These are phyloP conservation scores for Gasterosteus aculeatus DNA, from an alignment of 2,113 vertebrate genomes.

Conservation along the genomic window DNA sequence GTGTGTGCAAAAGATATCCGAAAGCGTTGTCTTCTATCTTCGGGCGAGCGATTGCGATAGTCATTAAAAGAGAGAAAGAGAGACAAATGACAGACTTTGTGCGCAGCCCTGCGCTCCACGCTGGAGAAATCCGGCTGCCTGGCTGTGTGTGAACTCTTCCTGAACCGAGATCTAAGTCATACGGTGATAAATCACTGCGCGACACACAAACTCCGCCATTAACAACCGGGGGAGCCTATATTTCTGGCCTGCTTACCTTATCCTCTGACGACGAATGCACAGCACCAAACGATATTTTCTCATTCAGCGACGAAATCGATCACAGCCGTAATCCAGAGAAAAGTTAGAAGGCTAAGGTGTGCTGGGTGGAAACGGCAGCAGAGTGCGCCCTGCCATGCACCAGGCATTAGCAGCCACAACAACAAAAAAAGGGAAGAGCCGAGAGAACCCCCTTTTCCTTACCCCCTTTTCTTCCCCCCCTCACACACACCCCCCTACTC, in stretches of 20 bases:
- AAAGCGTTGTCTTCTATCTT: conserved; percentile 46
- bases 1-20: conserved; percentile 43
- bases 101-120: conserved; percentile 86
- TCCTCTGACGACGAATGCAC: conserved; percentile 92
- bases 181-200: conserved; percentile 99
- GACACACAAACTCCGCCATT: conserved; percentile 95
- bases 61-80: conserved; percentile 59
- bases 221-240: conserved; percentile 89
- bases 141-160: conserved; percentile 98
- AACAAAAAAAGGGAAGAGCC: conserved; percentile 70
- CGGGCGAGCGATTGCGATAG: conserved; percentile 55
- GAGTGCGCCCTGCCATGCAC: conserved; percentile 78
- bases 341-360: conserved; percentile 73
- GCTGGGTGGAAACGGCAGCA: conserved; percentile 51
- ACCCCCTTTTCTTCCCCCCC: conserved; percentile 57
- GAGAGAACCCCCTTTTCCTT: conserved; percentile 70
- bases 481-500: conserved; percentile 54
- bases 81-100: conserved; percentile 79
- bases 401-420: conserved; percentile 81
- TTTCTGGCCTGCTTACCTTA: conserved; percentile 97
- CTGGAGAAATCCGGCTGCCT: conserved; percentile 90
- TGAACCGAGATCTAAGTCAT: conserved; percentile 99
- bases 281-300: conserved; percentile 86
- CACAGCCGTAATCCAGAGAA: conserved; percentile 81
- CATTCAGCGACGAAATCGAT: conserved; percentile 87